Base-by-base conservation (phyloP, 2,797 vertebrate genomes). In the Anabas testudineus region DNA sequence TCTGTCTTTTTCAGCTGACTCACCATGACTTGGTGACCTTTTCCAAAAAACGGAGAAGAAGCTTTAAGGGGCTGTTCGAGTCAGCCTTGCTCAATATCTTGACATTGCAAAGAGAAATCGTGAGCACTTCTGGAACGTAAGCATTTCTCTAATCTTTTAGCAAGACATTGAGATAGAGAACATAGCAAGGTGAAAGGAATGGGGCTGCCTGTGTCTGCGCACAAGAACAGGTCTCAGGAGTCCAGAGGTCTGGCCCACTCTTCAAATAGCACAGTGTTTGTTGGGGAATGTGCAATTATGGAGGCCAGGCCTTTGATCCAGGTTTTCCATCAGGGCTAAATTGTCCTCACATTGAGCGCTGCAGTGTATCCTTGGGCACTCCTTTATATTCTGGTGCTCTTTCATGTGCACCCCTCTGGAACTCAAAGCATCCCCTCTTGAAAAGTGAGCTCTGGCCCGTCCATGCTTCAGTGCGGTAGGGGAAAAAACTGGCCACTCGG, bases 251-350 rank as follows among this genome's bases (percentile, higher is more conserved):
- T 94, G 93, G 92, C 92, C 91, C 87, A 22, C 89, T 93, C 93
- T 93, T 94, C 93, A 94, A 92, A 94, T 93, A 91, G 92, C 90
- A 89, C 90, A 82, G 93, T 90, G 92, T 93, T 94, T 93, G 92
- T 92, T 93, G 92, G 92, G 94, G 94, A 95, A 94, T 95, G 94
- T 92, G 93, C 93, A 95, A 95, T 95, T 94, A 94, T 91, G 89
- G 93, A 93, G 92, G 88, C 88, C 90, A 81, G 90, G 89, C 91
- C 94, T 95, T 94, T 95, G 94, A 95, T 94, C 94, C 91, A 81
- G 81, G 86, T 93, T 94, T 93, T 94, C 93, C 93, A 94, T 94
- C 93, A 93, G 92, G 88, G 90, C 91, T 92, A 94, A 94, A 94
- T 94, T 94, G 92, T 94, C 93, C 94, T 95, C 94, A 92, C 92